Evolutionary conservation across 1,140 invertebrate species (phyloP).

Genomic region (Apis mellifera): Amel_HAv3.1 CM009937.2:3190501-3191000

Average conservation of each 20-base stretch:
- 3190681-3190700: conserved; percentile 39
- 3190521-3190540: neutral
- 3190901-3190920: neutral
- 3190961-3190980: conserved; percentile 40
- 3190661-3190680: conserved; percentile 4
- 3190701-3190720: conserved; percentile 19
- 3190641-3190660: conserved; percentile 27
- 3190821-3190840: neutral
- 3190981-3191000: conserved; percentile 51
- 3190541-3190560: conserved; percentile 42
- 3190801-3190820: neutral
- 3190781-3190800: neutral
- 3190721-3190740: conserved; percentile 26
- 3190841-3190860: too few relatives aligned
- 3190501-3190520: conserved; percentile 8
- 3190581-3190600: conserved; percentile 19
- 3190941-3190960: conserved; percentile 49
- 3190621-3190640: conserved; percentile 5
- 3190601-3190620: conserved; percentile 13
- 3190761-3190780: neutral
- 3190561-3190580: conserved; percentile 38
- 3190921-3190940: conserved; percentile 31
- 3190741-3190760: neutral
- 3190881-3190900: too few relatives aligned
- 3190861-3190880: too few relatives aligned